These are phyloP conservation scores for Malthinus seriepunctatus DNA, from an alignment of 2,888 invertebrate genomes.

Conservation along the genomic window DNA sequence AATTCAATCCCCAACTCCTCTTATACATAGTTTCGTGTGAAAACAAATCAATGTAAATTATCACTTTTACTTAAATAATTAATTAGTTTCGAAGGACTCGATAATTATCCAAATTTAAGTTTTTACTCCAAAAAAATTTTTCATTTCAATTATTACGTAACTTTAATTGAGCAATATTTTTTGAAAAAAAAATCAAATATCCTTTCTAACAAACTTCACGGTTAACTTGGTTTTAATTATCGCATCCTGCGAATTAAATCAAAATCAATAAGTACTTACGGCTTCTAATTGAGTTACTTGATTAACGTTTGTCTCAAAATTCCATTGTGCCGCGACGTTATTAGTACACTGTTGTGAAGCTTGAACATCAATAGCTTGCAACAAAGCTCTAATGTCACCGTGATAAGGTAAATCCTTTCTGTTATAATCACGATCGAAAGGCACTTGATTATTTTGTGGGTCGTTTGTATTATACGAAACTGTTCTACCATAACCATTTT, in stretches of 20 bases:
- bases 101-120: too few relatives aligned
- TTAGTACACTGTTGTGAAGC: conserved; percentile 81
- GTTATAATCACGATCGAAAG: conserved; percentile 7
- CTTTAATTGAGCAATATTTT: too few relatives aligned
- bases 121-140: too few relatives aligned
- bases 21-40: too few relatives aligned
- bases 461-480: conserved; percentile 8
- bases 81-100: too few relatives aligned
- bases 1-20: too few relatives aligned
- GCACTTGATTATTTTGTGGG: conserved; percentile 2
- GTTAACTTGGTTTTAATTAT: not conserved
- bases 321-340: conserved; percentile 88
- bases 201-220: too few relatives aligned
- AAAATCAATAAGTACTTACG: conserved; percentile 61
- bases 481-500: conserved; percentile 4
- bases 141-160: too few relatives aligned
- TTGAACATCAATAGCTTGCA: conserved; percentile 74
- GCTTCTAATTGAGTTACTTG: conserved; percentile 81
- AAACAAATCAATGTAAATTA: too few relatives aligned
- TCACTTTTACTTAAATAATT: too few relatives aligned
- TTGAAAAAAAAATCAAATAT: too few relatives aligned
- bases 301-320: conserved; percentile 86
- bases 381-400: conserved; percentile 57
- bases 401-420: conserved; percentile 16
- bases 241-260: conserved; percentile 11